Conservation (phyloP, 2,113 vertebrate species). For the Phyllostomus discolor region DNA sequence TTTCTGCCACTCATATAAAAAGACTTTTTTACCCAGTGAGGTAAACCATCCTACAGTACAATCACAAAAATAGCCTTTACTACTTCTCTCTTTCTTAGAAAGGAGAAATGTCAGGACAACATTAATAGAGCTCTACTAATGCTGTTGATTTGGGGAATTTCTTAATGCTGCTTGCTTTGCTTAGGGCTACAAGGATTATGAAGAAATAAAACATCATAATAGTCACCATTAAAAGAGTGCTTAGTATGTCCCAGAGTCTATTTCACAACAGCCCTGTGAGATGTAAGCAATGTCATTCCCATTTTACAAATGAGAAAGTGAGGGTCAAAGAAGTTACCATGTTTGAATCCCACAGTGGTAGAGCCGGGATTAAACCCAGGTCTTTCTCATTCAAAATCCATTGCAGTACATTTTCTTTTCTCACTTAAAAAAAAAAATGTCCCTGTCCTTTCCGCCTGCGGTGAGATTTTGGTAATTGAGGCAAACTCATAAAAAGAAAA, state of each 20-base stretch:
- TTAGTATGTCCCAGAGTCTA: not conserved
- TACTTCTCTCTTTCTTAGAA: not conserved
- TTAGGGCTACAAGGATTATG: not conserved
- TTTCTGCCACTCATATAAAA: not conserved
- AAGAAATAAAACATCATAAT: not conserved
- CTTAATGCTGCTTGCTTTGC: not conserved
- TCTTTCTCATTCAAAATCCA: not conserved
- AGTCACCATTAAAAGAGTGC: not conserved
- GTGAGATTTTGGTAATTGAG: not conserved
- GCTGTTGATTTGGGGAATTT: not conserved
- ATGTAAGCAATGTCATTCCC: not conserved
- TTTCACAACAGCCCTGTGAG: not conserved
- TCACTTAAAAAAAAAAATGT: not conserved
- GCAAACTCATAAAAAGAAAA: slow-evolving; percentile 14
- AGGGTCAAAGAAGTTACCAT: not conserved
- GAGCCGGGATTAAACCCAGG: not conserved
- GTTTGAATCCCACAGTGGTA: not conserved
- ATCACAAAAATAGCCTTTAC: not conserved
- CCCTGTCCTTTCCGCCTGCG: not conserved
- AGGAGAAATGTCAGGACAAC: not conserved
- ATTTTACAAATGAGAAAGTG: not conserved
- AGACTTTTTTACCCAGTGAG: not conserved
- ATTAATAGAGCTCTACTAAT: not conserved
- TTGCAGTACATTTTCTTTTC: not conserved
- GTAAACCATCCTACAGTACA: not conserved